These are phyloP conservation scores for Ptychadena robeensis DNA, from an alignment of 2,797 vertebrate genomes.

Conservation along the genomic window DNA sequence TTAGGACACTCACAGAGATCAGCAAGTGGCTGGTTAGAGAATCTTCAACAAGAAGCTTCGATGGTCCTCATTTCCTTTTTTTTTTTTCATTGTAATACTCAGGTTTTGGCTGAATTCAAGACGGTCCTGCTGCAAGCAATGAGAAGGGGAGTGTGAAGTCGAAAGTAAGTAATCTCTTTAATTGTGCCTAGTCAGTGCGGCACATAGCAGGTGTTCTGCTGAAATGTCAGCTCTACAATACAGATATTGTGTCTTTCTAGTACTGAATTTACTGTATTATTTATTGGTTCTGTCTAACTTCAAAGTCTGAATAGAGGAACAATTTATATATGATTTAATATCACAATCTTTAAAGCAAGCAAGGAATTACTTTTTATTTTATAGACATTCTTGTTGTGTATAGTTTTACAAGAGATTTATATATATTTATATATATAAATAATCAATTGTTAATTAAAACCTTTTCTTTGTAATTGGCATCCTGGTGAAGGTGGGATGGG, in stretches of 20 bases:
- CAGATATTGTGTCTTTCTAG: background rate
- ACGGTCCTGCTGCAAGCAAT: conserved; percentile 50
- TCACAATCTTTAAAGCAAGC: too few relatives aligned
- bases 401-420: too few relatives aligned
- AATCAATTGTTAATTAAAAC: too few relatives aligned
- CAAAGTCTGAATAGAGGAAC: too few relatives aligned
- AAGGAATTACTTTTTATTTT: too few relatives aligned
- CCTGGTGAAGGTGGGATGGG: too few relatives aligned
- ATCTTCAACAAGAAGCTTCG: conserved; percentile 44
- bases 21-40: conserved; percentile 27
- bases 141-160: conserved; percentile 66
- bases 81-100: conserved; percentile 42
- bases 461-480: background rate
- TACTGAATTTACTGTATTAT: background rate
- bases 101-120: conserved; percentile 67
- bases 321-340: too few relatives aligned
- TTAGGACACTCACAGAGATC: conserved; percentile 53
- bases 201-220: conserved; percentile 34
- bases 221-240: background rate
- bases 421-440: too few relatives aligned
- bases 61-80: conserved; percentile 37
- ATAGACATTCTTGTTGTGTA: too few relatives aligned
- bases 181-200: conserved; percentile 16
- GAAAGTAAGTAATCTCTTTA: conserved; percentile 68
- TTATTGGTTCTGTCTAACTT: too few relatives aligned